Percentiles rank a stretch among this genome's conserved stretches.
Evolutionary conservation across 2,113 vertebrate species (phyloP).

Genomic region (Ameiurus melas): DNA sequence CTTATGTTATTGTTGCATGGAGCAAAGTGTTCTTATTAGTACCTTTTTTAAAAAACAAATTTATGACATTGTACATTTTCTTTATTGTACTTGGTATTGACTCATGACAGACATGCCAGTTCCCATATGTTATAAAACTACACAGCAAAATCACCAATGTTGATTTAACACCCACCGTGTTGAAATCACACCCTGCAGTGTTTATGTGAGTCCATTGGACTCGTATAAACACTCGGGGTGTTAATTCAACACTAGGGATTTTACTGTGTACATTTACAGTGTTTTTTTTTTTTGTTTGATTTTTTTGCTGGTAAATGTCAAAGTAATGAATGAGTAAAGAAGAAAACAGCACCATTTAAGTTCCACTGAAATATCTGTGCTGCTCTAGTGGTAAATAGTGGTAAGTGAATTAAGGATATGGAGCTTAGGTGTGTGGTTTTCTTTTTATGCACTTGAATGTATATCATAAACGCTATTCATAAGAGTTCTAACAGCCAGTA

Average conservation of each 20-base stretch:
- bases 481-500: background rate
- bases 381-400: background rate
- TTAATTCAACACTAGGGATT: too few relatives aligned
- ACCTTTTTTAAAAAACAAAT: background rate
- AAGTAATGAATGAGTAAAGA: background rate
- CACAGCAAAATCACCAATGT: too few relatives aligned
- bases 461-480: slow-evolving; percentile 1
- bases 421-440: background rate
- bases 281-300: background rate
- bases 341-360: background rate
- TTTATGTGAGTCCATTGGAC: too few relatives aligned
- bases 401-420: background rate
- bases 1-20: background rate
- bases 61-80: background rate
- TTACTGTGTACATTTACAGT: too few relatives aligned
- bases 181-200: too few relatives aligned
- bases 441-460: background rate
- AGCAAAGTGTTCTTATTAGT: background rate
- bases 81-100: background rate
- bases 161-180: too few relatives aligned
- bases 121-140: background rate
- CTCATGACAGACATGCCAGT: background rate
- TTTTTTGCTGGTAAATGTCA: background rate
- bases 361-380: background rate
- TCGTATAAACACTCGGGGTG: too few relatives aligned